phyloP scores from a whole-genome alignment of 2,888 invertebrate genomes.

The Hoplodrina blanda region DNA sequence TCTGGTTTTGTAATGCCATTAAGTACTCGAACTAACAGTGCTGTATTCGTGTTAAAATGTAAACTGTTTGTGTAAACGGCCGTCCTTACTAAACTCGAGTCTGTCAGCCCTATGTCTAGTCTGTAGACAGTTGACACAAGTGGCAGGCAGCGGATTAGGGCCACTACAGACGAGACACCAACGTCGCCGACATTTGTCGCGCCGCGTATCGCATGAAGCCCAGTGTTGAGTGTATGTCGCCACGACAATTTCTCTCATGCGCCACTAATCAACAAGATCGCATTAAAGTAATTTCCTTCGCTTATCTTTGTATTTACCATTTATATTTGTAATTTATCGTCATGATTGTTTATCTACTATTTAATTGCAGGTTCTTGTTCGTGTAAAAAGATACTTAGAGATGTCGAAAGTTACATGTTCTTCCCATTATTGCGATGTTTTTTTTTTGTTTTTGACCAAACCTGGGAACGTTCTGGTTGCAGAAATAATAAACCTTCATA shows the following conservation, averaged over 20 bases:
- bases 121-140: constrained; percentile 39
- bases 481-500: no score
- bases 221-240: neutral
- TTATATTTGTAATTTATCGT: constrained; percentile 20
- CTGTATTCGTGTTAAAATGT: constrained; percentile 3
- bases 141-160: constrained; percentile 38
- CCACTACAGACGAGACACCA: constrained; percentile 12
- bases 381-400: neutral
- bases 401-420: no score
- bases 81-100: neutral
- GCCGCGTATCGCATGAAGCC: constrained; percentile 3
- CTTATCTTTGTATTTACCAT: constrained; percentile 5
- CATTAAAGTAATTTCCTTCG: constrained; percentile 33
- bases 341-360: neutral
- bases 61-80: constrained; percentile 1
- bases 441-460: no score
- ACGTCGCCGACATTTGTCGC: neutral
- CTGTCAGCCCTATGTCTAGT: constrained; percentile 14
- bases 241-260: constrained; percentile 30
- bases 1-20: neutral
- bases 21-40: neutral
- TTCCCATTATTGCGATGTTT: no score
- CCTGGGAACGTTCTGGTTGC: no score
- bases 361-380: neutral
- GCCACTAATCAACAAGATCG: constrained; percentile 11